Percentiles rank a stretch among this genome's conserved stretches.
phyloP scores from a whole-genome alignment of 2,113 vertebrate genomes.

The Megaleporinus macrocephalus region DNA sequence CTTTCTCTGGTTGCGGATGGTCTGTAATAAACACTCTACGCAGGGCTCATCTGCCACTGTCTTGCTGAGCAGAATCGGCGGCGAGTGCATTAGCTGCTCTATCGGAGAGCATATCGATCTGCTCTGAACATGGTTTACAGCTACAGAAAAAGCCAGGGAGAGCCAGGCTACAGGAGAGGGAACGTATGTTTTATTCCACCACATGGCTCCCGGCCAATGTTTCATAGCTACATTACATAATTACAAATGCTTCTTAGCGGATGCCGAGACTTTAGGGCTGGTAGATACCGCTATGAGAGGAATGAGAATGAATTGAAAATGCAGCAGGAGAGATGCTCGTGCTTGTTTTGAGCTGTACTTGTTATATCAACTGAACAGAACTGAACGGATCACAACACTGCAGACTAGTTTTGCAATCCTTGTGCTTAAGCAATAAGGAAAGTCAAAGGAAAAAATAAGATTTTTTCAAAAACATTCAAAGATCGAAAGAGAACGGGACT shows the following conservation, averaged over 20 bases:
- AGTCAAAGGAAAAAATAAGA: no score
- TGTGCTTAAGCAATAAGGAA: no score
- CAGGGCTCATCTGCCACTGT: conserved; percentile 44
- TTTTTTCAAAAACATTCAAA: no score
- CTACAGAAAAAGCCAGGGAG: conserved; percentile 47
- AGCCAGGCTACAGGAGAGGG: conserved; percentile 28
- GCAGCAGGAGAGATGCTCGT: neutral
- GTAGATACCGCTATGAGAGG: neutral
- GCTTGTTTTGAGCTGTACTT: neutral
- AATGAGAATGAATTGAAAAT: conserved; percentile 27
- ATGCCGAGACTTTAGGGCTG: neutral
- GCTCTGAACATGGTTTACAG: conserved; percentile 56
- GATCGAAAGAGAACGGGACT: no score
- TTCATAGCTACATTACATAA: conserved; percentile 46
- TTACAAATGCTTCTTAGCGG: conserved; percentile 48
- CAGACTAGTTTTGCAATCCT: neutral
- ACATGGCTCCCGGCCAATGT: conserved; percentile 30
- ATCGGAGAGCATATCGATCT: conserved; percentile 62
- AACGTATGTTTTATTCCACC: conserved; percentile 42
- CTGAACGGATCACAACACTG: neutral
- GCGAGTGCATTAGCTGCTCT: conserved; percentile 59
- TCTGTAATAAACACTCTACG: conserved; percentile 48
- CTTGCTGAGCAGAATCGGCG: conserved; percentile 56
- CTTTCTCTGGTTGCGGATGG: conserved; percentile 10
- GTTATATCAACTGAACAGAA: neutral